phyloP scores from a whole-genome alignment of 2,113 vertebrate species.

The Aramus guarauna region DNA sequence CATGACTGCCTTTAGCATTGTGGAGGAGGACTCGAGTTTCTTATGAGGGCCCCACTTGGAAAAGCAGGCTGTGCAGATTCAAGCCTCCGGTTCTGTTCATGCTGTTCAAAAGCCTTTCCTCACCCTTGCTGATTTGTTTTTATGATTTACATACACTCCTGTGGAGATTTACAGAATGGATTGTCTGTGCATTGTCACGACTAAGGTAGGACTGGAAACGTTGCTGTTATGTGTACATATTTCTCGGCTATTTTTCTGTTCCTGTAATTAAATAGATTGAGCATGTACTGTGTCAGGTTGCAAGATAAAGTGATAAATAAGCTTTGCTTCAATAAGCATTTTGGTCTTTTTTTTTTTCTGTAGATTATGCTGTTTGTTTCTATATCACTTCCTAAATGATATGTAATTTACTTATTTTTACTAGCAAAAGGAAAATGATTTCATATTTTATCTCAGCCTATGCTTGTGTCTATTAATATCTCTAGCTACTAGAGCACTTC shows the following conservation, averaged over 20 bases:
- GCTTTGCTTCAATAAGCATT: constrained; percentile 58
- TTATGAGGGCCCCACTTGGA: constrained; percentile 76
- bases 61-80: constrained; percentile 77
- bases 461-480: constrained; percentile 71
- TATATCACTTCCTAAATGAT: constrained; percentile 66
- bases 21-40: constrained; percentile 82
- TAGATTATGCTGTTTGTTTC: constrained; percentile 50
- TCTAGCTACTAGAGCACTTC: constrained; percentile 61
- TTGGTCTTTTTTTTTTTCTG: constrained; percentile 34
- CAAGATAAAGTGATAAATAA: constrained; percentile 66
- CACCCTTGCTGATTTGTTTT: constrained; percentile 77
- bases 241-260: constrained; percentile 66
- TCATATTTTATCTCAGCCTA: constrained; percentile 39
- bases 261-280: constrained; percentile 66
- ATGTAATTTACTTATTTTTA: constrained; percentile 50
- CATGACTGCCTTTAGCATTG: constrained; percentile 78
- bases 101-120: constrained; percentile 71
- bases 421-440: constrained; percentile 45
- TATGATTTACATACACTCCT: constrained; percentile 79
- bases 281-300: constrained; percentile 60
- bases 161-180: constrained; percentile 87
- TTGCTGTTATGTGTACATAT: constrained; percentile 65
- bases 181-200: constrained; percentile 98
- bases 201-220: constrained; percentile 89
- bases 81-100: constrained; percentile 69